A percentile compares a stretch with the other conserved stretches of the same genome.
phyloP scores from a whole-genome alignment of 2,113 vertebrate genomes.

The Diphyllodes magnificus region DNA sequence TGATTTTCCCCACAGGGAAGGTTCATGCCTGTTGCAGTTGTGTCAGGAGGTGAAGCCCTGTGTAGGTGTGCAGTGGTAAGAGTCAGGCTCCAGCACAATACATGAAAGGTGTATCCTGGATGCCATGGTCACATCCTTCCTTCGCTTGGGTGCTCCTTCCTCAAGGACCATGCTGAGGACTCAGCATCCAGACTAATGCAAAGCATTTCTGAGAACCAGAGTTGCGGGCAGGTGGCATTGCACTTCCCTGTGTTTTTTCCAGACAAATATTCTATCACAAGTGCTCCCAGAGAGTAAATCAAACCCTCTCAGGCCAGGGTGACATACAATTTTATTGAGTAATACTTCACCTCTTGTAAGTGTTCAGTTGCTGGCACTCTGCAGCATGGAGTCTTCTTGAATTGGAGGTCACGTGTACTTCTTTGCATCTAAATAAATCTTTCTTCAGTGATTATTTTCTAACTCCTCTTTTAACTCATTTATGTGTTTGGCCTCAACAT shows the following conservation, averaged over 20 bases:
- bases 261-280: background rate
- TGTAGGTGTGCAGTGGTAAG: background rate
- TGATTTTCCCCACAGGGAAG: background rate
- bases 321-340: background rate
- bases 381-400: background rate
- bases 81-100: background rate
- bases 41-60: rapidly evolving
- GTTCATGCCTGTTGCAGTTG: background rate
- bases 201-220: background rate
- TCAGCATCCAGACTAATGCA: background rate
- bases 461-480: background rate
- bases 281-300: background rate
- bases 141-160: background rate
- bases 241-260: background rate
- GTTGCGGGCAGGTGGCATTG: background rate
- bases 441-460: background rate
- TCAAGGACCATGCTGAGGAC: background rate
- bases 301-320: background rate
- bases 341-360: background rate
- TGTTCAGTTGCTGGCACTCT: background rate
- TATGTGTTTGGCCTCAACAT: constrained; percentile 16
- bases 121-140: background rate
- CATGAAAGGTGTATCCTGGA: background rate
- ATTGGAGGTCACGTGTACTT: background rate
- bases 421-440: constrained; percentile 7